Evolutionary conservation across 1,140 invertebrate species (phyloP), one percentile per base, ranked within the genome.

Genomic region (Agrypnia vestita): DNA sequence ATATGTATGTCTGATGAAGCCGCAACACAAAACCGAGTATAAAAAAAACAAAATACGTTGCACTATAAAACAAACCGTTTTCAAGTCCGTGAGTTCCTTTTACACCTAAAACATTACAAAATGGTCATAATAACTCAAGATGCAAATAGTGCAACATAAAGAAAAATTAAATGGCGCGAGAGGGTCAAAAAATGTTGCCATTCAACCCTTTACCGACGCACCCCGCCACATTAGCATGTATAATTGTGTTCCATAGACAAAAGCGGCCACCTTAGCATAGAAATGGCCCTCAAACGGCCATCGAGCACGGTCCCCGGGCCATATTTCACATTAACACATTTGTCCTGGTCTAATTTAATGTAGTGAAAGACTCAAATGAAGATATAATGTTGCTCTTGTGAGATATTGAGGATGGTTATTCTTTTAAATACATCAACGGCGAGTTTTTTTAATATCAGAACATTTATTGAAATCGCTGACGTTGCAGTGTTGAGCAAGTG

Each of bases 141-240:
- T 59, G 19, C 64, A 49, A 55, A 59, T 72, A 47, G 53, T 43
- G 71, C 78, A 82, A 55, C 69, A 76, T 80, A 79, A 80, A 79
- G 82, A 78, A 79, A 83, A 73, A 79, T 78, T 81, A 82, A 83
- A 83, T 80, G 82, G 67, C 78, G 17, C 78, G 82, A 78, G 78
- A 83, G 82, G 82, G 82, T 83, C 82, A 83, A 82, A 83, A 67
- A 82, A 47, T 62, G 44, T 43, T 51, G 35, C 43, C 53, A 49
- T 55, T 72, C 76, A 79, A 79, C 77, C 77, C 77, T 74, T 79
- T 64, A 53, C 1, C 49, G 67, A 10, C 21, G 25, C 69, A 56
- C 80, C 55, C 51, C 46, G 17, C 47, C 51, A 46, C 19, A 67
- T 83, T 81, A 80, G 73, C 79, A 83, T 83, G 79, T 83, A 77